Evolutionary conservation across 2,888 invertebrate species (phyloP), one percentile per base, ranked within the genome.

Genomic region (Antitype chi): DNA sequence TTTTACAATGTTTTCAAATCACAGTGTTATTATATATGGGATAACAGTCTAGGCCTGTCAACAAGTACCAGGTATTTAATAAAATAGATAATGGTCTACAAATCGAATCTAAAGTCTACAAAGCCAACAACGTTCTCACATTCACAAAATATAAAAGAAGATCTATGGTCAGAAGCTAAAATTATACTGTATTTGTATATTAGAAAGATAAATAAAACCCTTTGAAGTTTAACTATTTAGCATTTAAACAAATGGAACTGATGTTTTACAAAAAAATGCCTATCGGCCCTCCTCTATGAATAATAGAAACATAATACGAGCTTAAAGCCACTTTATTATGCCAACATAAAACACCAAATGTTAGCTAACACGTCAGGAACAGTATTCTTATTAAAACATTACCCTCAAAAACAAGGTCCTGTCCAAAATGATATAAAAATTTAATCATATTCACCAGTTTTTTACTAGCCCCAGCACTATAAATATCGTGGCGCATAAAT

Each of bases 401-500:
- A 81, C 72, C 69, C 63, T 47, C n/a, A 70, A 77, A 80, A 85
- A 69, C 70, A 77, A 66, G 77, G 70, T 57, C n/a, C 17, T 57
- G 57, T 74, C 13, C 32, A 64, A 72, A 72, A 78, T 80, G 23
- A 64, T 76, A 86, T 89, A 85, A 84, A 89, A 85, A 86, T 84
- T 85, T 85, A 88, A 89, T 88, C 85, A 87, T 87, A 88, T 84
- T 85, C 85, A 85, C 85, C 78, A 74, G 81, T 86, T 86, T 81
- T 88, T 81, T 83, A 80, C 76, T 79, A 82, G 79, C 74, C 78
- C 82, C 70, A 72, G 49, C 81, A 84, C 86, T 89, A 86, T 88
- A 89, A 89, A 86, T 89, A 91, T 82, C 81, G 81, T 80, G 77
- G 74, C 79, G 83, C 84, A 89, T 89, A 91, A 92, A 91, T 91